Conservation (phyloP, 2,113 vertebrate genomes). For the Pseudorectes ferrugineus region DNA sequence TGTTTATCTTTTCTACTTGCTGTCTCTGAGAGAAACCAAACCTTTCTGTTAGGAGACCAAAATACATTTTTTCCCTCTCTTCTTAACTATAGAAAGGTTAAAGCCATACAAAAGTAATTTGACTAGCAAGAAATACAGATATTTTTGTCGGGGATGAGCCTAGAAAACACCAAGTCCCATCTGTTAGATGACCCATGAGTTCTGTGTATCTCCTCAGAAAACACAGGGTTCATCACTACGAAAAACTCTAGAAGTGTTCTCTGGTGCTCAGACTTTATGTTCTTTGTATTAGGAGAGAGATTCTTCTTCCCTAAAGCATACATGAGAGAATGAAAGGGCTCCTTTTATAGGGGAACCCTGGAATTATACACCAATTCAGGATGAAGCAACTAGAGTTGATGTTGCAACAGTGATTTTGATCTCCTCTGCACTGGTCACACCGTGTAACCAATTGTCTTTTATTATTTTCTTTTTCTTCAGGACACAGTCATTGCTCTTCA, state of each 20-base stretch:
- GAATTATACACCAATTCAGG: neutral
- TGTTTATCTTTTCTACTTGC: neutral
- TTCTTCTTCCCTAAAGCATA: neutral
- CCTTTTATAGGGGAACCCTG: neutral
- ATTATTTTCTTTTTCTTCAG: slow-evolving; percentile 11
- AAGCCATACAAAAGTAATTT: neutral
- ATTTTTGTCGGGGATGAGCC: rapidly evolving
- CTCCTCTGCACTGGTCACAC: rapidly evolving
- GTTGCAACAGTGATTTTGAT: neutral
- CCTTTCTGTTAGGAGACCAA: neutral
- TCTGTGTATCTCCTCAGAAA: neutral
- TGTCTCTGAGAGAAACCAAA: neutral
- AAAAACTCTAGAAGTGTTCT: neutral
- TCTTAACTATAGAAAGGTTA: neutral
- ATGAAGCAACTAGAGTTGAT: neutral
- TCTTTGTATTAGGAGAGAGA: neutral
- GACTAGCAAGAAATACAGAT: neutral
- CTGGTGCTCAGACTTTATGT: neutral
- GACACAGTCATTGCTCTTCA: slow-evolving; percentile 71
- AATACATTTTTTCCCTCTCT: rapidly evolving
- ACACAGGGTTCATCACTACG: neutral
- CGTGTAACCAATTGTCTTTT: neutral
- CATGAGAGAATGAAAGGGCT: neutral
- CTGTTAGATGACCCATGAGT: neutral
- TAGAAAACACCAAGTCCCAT: neutral